Conservation (phyloP, 1,140 invertebrate species). For the Drosophila jambulina region DNA sequence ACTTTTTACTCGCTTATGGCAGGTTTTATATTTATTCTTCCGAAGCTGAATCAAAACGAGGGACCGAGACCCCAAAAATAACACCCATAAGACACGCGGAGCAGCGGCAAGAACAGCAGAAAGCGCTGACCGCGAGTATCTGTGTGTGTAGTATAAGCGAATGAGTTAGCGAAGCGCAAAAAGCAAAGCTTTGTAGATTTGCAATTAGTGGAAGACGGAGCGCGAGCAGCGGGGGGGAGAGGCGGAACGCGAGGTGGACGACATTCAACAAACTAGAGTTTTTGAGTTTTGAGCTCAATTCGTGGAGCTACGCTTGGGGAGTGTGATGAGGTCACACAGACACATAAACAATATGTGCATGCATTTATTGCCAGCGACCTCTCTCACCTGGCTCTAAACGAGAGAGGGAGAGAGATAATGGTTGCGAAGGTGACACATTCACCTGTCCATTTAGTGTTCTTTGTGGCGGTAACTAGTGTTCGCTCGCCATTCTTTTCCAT, state of each 20-base stretch:
- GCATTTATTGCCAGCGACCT: constrained; percentile 24
- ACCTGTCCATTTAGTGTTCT: constrained; percentile 27
- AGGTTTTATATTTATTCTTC: constrained; percentile 56
- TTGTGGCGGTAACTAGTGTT: constrained; percentile 12
- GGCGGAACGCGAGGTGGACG: constrained; percentile 59
- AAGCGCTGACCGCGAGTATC: constrained; percentile 37
- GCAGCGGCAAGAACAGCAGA: constrained; percentile 22
- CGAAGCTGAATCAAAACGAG: constrained; percentile 40
- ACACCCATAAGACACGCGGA: constrained; percentile 25
- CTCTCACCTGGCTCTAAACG: constrained; percentile 6
- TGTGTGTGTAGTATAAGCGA: constrained; percentile 41
- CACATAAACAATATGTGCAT: constrained; percentile 5
- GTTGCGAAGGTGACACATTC: constrained; percentile 24
- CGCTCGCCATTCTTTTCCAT: constrained; percentile 9
- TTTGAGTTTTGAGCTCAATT: constrained; percentile 29
- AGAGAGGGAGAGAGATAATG: constrained; percentile 5
- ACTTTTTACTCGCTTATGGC: constrained; percentile 33
- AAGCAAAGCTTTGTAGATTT: constrained; percentile 63
- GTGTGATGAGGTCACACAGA: constrained; percentile 66
- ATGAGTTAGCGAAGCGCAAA: constrained; percentile 57
- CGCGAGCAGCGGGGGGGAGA: constrained; percentile 7
- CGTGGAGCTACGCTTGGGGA: neutral
- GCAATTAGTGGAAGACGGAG: constrained; percentile 60
- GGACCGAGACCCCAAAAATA: constrained; percentile 59
- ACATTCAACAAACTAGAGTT: constrained; percentile 63